Base-by-base conservation (phyloP, 2,797 vertebrate genomes). In the Phaenicophaeus curvirostris region DNA sequence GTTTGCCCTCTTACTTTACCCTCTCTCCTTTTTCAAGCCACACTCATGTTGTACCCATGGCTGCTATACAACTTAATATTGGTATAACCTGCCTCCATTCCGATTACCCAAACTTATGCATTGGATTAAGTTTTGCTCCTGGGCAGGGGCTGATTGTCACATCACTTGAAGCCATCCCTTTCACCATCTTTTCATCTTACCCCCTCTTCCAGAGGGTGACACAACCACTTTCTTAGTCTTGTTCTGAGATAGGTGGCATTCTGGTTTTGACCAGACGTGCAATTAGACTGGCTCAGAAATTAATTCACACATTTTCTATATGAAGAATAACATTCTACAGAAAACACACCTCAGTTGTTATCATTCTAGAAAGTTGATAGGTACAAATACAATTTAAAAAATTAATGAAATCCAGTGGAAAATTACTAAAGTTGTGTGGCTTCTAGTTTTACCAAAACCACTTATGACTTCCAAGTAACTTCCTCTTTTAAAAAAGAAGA, bases 101-200 rank as follows among this genome's bases (percentile, higher is more conserved):
- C 1, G 0, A 21, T 27, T 35, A 46, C 25, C 11, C 11, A 54
- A 11, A 6, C 6, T 30, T 7, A 2, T 33, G 8, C 7, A 24
- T 8, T 30, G 18, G 12, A 30, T 61, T 58, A 48, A 27, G 12
- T 31, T 20, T 37, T 82, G 27, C 12, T 69, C 7, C 27, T 62
- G 27, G 16, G 13, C 17, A 59, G 15, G 4, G 5, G 2, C 5
- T 53, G 35, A 51, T 51, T 59, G 14, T 81, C 9, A 51, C 5
- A 44, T 11, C 11, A 54, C 6, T 37, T 37, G 31, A 61, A 82
- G 37, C 2, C 23, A 62, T 14, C 6, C 12, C 5, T 30, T 2
- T 48, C 53, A 18, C 18, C 24, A 44, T 25, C 1, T 2, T 59
- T 24, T n/a, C 21, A n/a, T 12, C 10, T 77, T 37, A 8, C 2